Evolutionary conservation across 2,797 vertebrate species (phyloP), one percentile per base, ranked within the genome.

Genomic region (Paguma larvata): DNA sequence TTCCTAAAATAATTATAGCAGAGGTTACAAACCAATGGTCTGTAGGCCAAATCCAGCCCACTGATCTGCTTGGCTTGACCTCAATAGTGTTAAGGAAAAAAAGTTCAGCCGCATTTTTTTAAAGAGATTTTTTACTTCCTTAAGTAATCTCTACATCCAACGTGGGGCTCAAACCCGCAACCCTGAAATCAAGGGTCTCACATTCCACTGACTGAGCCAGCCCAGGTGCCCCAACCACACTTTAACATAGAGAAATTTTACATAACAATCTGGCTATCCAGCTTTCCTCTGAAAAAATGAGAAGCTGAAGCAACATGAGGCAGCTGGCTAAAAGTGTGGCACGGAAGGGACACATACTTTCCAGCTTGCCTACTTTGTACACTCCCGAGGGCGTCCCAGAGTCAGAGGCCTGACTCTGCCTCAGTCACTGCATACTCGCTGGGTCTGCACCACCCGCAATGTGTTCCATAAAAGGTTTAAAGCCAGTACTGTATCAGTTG

Each of bases 1-100:
- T 92, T 96, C 89, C 93, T 91, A 95, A 97, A 96, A 89, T 89
- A 84, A 96, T 88, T 90, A 41, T 25, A 93, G 56, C 70, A 93
- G 89, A 97, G 59, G 68, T 95, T 94, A 89, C 53, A 97, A 96
- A 89, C 68, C 84, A 96, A 89, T 56, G 30, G 56, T 94, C 78
- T 91, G n/a, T 72, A 79, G 67, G 84, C 18, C 44, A 32, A 86
- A 97, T 85, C 62, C 77, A 97, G 63, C 63, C 84, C 67, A 87
- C 18, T 79, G 32, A 92, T 68, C 46, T 94, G 41, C 48, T 53
- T 63, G 72, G 59, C 90, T 85, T 92, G 93, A 75, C 38, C 32
- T 34, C 18, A 6, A 16, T 2, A 46, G 38, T 78, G 6, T 38
- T 88, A 56, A 84, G 15, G 72, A 91, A 84, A 85, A 85, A 67